Evolutionary conservation across 23 tunicate species (phyloP).

Genomic region (Halocynthia aurantium): DNA sequence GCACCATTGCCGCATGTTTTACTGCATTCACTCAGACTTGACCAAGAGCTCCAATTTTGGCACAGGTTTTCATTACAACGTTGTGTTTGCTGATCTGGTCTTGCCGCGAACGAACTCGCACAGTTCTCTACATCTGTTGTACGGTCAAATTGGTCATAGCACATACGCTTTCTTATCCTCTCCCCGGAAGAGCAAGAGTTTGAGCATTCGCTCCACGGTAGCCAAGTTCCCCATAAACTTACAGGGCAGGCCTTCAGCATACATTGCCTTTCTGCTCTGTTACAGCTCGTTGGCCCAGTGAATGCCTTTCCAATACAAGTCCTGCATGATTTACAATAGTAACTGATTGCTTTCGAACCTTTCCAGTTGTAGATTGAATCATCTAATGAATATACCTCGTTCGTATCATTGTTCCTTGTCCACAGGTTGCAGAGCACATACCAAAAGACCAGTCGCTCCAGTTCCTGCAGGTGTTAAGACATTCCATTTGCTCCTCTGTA

Average conservation of each 20-base stretch:
- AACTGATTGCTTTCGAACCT: not conserved
- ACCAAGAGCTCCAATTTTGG: not conserved
- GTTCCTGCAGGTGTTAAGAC: not conserved
- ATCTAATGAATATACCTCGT: not conserved
- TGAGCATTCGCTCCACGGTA: slow-evolving; percentile 12
- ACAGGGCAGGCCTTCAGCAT: not conserved
- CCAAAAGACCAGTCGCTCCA: not conserved
- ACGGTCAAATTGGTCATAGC: not conserved
- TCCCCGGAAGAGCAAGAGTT: slow-evolving; percentile 4
- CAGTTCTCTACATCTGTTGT: no score
- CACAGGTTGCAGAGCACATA: slow-evolving; percentile 3
- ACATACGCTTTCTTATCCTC: slow-evolving; percentile 7
- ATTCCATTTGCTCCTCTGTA: no score
- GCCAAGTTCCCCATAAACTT: slow-evolving; percentile 6
- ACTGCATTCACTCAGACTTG: not conserved
- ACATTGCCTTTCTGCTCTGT: not conserved
- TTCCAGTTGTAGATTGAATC: not conserved
- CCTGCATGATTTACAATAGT: not conserved
- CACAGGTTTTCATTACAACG: no score
- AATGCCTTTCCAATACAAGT: not conserved
- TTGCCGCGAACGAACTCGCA: no score
- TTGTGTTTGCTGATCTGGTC: no score
- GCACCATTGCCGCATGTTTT: not conserved
- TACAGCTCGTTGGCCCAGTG: not conserved
- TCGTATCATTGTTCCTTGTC: not conserved